A percentile compares a stretch with the other conserved stretches of the same genome.
Evolutionary conservation across 2,888 invertebrate genomes (phyloP).

Genomic region (Athripsodes cinereus): DNA sequence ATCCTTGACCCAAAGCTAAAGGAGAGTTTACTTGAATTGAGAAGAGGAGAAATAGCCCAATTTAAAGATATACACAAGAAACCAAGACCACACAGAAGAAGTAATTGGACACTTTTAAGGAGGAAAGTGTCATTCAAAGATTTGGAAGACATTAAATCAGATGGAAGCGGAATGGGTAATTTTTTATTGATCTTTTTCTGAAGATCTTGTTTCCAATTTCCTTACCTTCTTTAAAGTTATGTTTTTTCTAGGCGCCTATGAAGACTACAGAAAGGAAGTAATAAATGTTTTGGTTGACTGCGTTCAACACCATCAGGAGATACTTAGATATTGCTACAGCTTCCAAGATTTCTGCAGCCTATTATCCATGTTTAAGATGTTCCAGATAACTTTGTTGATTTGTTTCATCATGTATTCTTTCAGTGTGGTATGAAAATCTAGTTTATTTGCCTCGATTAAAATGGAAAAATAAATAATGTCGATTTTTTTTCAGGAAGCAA

Average conservation of each 20-base stretch:
- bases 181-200: too few species aligned
- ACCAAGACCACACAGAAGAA: background rate
- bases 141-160: background rate
- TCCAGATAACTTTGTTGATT: slow-evolving; percentile 33
- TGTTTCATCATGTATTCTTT: slow-evolving; percentile 35
- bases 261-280: slow-evolving; percentile 23
- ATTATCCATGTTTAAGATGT: slow-evolving; percentile 35
- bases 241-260: slow-evolving; percentile 7
- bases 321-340: slow-evolving; percentile 31
- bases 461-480: too few species aligned
- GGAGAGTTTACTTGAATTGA: background rate
- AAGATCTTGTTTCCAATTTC: too few species aligned
- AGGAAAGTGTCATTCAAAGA: slow-evolving; percentile 3
- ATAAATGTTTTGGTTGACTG: slow-evolving; percentile 30
- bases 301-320: slow-evolving; percentile 34
- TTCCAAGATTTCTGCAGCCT: slow-evolving; percentile 35
- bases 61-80: background rate
- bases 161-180: background rate
- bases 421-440: slow-evolving; percentile 34
- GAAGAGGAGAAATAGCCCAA: background rate
- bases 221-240: too few species aligned
- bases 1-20: slow-evolving; percentile 14
- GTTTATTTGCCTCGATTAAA: too few species aligned
- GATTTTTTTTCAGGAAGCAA: too few species aligned
- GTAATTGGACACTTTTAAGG: background rate